Base-by-base conservation (phyloP, 2,797 vertebrate genomes). In the Phrynocephalus vlangalii region DNA sequence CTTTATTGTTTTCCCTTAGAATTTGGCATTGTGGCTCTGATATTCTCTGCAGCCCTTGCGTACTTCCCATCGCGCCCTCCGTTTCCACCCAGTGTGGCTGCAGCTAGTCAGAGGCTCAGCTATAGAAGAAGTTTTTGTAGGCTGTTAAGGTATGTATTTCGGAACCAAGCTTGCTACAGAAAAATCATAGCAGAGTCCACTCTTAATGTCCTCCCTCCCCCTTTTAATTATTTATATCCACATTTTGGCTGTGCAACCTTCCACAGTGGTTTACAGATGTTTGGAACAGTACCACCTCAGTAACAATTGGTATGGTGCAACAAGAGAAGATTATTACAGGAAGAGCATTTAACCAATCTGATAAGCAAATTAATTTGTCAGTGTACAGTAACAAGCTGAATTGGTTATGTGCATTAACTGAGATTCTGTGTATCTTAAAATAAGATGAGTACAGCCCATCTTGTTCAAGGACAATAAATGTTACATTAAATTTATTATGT, bases 41-140 rank as follows among this genome's bases (percentile, higher is more conserved):
- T 99, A 63, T 99, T 99, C 93, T 95, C 94, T 0, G 97, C 97
- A 1, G 96, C 98, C 0, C 90, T 99, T 86, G 95, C 98, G 77
- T 99, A 99, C 91, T 99, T 99, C 95, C 99, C 99, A 11, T 97
- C 99, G 0, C 98, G 98, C 2, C 99, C 99, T 28, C 99, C 99
- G 0, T 93, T 98, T 79, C 99, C 99, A 88, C 99, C 99, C 88
- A 99, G 99, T 0, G 98, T 99, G 86, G 99, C 99, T 20, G 99
- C 99, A 0, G 99, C 99, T 0, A 99, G 98, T 93, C 98, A 99
- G 90, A 96, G 99, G 22, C 98, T 99, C 84, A 98, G 98, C 92
- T 99, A 99, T 94, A 97, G 98, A 90, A 98, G 96, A 95, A 99
- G 98, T 94, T 98, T 99, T 94, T 98, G 98, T 96, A 97, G 97